Conservation (phyloP, 2,888 invertebrate species). For the Galeopsomyia nigrocyanea region DNA sequence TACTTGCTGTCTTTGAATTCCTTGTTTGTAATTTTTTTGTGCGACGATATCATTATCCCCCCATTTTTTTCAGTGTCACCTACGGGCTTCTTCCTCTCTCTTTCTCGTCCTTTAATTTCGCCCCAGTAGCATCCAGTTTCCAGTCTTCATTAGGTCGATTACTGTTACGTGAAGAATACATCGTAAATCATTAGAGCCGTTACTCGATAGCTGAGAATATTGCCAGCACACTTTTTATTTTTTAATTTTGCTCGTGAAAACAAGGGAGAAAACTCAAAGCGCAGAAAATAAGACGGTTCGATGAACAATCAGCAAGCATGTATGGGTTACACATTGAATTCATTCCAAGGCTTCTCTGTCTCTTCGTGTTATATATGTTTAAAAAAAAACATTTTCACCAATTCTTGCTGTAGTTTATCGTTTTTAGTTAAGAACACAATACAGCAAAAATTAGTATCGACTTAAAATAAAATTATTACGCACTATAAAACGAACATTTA, state of each 20-base stretch:
- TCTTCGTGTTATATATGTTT: too few species aligned
- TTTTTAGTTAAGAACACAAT: too few species aligned
- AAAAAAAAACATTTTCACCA: too few species aligned
- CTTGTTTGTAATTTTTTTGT: neutral
- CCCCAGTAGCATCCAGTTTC: conserved; percentile 26
- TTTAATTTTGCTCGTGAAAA: neutral
- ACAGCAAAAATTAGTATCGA: conserved; percentile 5
- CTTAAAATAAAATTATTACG: neutral
- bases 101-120: neutral
- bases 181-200: conserved; percentile 45
- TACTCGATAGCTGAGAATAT: conserved; percentile 25
- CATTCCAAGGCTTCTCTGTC: too few species aligned
- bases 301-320: too few species aligned
- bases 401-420: too few species aligned
- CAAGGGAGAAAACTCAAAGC: neutral
- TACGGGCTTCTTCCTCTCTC: conserved; percentile 31
- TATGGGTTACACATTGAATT: too few species aligned
- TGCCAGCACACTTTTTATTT: neutral
- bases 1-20: too few species aligned
- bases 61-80: conserved; percentile 16
- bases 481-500: too few species aligned
- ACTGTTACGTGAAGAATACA: conserved; percentile 50
- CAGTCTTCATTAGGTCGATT: conserved; percentile 47
- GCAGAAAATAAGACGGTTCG: too few species aligned
- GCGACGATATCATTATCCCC: conserved; percentile 29